phyloP scores from a whole-genome alignment of 2,888 invertebrate species.

The Lepidonotus clava region DNA sequence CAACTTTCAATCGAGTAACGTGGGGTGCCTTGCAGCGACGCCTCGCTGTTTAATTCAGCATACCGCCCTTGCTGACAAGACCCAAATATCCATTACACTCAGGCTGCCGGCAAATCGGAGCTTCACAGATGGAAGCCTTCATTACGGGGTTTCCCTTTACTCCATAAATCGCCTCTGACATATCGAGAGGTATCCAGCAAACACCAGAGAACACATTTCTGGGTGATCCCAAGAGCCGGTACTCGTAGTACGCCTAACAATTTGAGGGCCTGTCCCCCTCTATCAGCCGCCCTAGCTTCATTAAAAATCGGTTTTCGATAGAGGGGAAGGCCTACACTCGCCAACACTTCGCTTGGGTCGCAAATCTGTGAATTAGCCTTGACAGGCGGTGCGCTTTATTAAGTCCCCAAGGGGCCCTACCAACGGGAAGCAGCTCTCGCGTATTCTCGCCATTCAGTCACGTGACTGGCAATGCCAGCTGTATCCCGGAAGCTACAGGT shows the following conservation, averaged over 20 bases:
- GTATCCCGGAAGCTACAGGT: not conserved
- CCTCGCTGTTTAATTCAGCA: not conserved
- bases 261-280: not conserved
- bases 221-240: too few relatives aligned
- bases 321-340: not conserved
- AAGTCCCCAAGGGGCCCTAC: not conserved
- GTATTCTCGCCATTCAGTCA: constrained; percentile 38
- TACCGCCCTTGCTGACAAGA: not conserved
- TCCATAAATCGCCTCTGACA: not conserved
- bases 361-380: constrained; percentile 20
- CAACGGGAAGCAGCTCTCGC: not conserved
- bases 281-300: not conserved
- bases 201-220: not conserved
- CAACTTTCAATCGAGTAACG: too few relatives aligned
- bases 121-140: constrained; percentile 24
- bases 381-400: constrained; percentile 25
- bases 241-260: not conserved
- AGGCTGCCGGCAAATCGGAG: not conserved
- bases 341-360: not conserved
- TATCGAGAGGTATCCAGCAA: not conserved
- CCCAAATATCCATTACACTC: not conserved
- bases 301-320: not conserved
- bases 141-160: constrained; percentile 10
- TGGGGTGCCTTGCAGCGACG: too few relatives aligned
- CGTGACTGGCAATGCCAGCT: constrained; percentile 1